Base-by-base conservation (phyloP, 2,113 vertebrate species). In the Erinaceus europaeus region DNA sequence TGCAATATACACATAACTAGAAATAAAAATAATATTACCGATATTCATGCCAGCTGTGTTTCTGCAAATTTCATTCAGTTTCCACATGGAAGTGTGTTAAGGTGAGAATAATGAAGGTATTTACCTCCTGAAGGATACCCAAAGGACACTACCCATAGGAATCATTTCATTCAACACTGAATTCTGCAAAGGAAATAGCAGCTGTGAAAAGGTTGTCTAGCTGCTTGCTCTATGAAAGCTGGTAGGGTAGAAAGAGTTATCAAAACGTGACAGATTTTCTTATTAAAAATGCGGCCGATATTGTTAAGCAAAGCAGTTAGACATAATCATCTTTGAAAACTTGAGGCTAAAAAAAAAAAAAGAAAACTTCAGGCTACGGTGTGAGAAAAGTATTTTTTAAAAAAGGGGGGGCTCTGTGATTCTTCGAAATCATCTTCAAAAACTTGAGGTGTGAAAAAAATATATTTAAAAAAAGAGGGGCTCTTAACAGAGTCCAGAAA, bases 281-380 rank as follows among this genome's bases (percentile, higher is more conserved):
- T 90, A 68, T 83, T 85, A 85, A 85, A 25, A 80, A 69, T 93
- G 87, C 90, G 89, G 82, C 71, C 20, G 15, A 59, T 32, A 44
- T 29, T 64, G n/a, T 82, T 72, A 90, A 78, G 52, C 52, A 78
- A 90, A 89, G 17, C n/a, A 71, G 42, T 62, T 91, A 91, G 48
- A 68, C 13, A 40, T 78, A 89, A 87, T 72, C 27, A 64, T 18
- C 34, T 13, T 52, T 48, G 18, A 38, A 75, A 86, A 42, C n/a
- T n/a, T n/a, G n/a, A n/a, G n/a, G n/a, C n/a, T n/a, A n/a, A n/a
- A n/a, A n/a, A n/a, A n/a, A n/a, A n/a, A n/a, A n/a, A n/a, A n/a
- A n/a, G n/a, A n/a, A n/a, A n/a, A n/a, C n/a, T n/a, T n/a, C n/a
- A n/a, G n/a, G n/a, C n/a, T n/a, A n/a, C n/a, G n/a, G n/a, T n/a